Base-by-base conservation (phyloP, 2,888 invertebrate species). In the Sisyra terminalis region DNA sequence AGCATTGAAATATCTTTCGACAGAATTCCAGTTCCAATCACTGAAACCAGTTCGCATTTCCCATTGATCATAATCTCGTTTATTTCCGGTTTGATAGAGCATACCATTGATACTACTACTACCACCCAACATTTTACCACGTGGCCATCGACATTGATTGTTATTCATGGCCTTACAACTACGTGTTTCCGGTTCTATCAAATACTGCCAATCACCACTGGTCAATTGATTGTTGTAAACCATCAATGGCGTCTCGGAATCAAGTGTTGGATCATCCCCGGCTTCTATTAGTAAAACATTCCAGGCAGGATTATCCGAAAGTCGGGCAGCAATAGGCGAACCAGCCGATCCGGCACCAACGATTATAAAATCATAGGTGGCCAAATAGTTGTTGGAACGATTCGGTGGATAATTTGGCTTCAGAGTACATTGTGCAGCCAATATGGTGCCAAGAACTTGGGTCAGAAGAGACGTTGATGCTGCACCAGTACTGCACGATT, bases 181-280 rank as follows among this genome's bases (percentile, higher is more conserved):
- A 4, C 51, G 50, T 10, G 51, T 51, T 44, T 63, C 60, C 5
- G 64, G 62, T 47, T 60, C 62, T 1, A 63, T 60, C 49, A 57
- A 57, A 50, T 59, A 64, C 37, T 58, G 54, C 63, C 62, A 63
- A 48, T 63, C 63, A 35, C 60, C 52, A 37, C 54, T 37, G 8
- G 45, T 35, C 9, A 24, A 35, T 15, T 42, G 39, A 29, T 29
- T 11, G 4, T 9, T 14, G 11, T 11, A 32, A 11, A 42, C 39
- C 7, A 45, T 5, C 31, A 16, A 24, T 4, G 45, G 45, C 8
- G 42, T 13, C 13, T 45, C 45, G 2, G 45, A 37, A 3, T 42
- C 24, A 16, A 30, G 31, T 15, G 42, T 15, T 14, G 45, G 45
- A 11, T 45, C 39, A 9, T 32, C 42, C 1, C 45, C 45, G 6